Evolutionary conservation across 2,888 invertebrate genomes (phyloP), one percentile per base, ranked within the genome.

Genomic region (Drosophila diplacantha): DNA sequence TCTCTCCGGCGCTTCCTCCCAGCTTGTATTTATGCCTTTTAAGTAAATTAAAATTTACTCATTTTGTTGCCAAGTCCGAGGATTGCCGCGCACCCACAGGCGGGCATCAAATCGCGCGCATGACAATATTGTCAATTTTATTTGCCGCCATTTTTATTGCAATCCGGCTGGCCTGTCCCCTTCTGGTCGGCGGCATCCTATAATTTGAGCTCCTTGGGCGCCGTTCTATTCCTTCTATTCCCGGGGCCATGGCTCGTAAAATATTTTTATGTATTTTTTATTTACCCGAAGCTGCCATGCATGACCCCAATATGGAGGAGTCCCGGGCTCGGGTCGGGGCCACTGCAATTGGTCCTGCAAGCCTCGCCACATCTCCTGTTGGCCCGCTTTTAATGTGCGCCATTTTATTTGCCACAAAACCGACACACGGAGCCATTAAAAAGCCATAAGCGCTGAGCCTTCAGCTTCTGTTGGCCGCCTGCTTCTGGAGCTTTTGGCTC

Each of bases 41-140:
- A 74, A 81, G 81, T 82, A 78, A 81, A 82, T 82, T 80, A 82
- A 80, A 80, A 82, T 80, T 66, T 68, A 71, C 70, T 71, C 76
- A 72, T 75, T 80, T 74, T 56, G 65, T 64, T 65, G 41, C 61
- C 52, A 51, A 60, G 61, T 60, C 41, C 41, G 26, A 35, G 58
- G 59, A 60, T 38, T 46, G 44, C 14, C 16, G 8, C 35, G 44
- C 41, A 44, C 55, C 63, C 53, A 9, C 18, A 4, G 55, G 49
- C n/a, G 16, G 49, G 52, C 49, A 61, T 55, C 55, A 74, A 74
- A 71, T 69, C 56, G 73, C 59, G 69, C 69, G 73, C 73, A 75
- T 74, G 83, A 81, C 83, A 81, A 81, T 79, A 81, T 81, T 81
- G 81, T 83, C 81, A 77, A 75, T 81, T 81, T 83, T 81, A 78